Base-by-base conservation (phyloP, 2,113 vertebrate species). In the Poecilia latipinna region DNA sequence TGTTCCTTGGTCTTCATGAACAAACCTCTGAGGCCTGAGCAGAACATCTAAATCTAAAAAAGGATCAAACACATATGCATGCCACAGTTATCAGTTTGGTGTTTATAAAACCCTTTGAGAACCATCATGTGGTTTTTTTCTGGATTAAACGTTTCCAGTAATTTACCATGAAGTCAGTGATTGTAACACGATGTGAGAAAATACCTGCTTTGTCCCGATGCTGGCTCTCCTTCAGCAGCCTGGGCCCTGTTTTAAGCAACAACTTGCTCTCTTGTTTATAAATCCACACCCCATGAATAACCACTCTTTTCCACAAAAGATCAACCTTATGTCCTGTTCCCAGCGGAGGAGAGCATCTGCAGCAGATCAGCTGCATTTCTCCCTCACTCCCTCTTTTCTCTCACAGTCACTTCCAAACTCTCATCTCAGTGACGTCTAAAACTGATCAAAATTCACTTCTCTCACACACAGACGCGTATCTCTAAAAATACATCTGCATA, bases 341-440 rank as follows among this genome's bases (percentile, higher is more conserved):
- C 82, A 88, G 68, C 57, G 32, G 72, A 88, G 65, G 65, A 54
- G 26, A 90, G 83, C 88, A 92, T 91, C 89, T 92, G 89, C 68
- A 88, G 68, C 68, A 83, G 77, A 91, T 92, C 88, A 88, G 61
- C 68, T 61, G 66, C 12, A 12, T 78, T 70, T 68, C 68, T 65
- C 73, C 78, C 66, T 73, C 62, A 70, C 74, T 74, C 82, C 37
- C 61, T 73, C 72, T 61, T 44, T 75, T 66, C 24, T 84, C 84
- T 76, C 77, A 74, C 79, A 65, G 75, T 75, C 82, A 51, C 64
- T 70, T 61, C 51, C 51, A 57, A 7, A 57, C 51, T 57, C 51
- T 8, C 22, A 10, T 57, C 22, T 57, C 10, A n/a, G 51, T 24
- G 51, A 57, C 24, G 51, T 57, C 51, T 57, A 57, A 6, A 24